Evolutionary conservation across 2,797 vertebrate genomes (phyloP), one percentile per base, ranked within the genome.

Genomic region (Cyclopterus lumpus): DNA sequence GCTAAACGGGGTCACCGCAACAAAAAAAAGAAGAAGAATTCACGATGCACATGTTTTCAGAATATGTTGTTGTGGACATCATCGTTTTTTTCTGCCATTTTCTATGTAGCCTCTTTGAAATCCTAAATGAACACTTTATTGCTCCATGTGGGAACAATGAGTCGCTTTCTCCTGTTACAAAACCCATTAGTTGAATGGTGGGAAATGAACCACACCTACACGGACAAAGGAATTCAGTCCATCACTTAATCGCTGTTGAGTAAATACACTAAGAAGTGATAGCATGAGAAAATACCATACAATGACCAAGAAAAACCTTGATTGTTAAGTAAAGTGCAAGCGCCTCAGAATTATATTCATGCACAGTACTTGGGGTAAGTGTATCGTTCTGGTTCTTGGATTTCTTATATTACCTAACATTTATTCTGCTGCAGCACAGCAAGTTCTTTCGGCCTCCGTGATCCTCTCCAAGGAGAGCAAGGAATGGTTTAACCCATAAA

Each of bases 201-300:
- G 90, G 91, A 92, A 93, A 83, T 84, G 28, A 73, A 78, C 90
- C 90, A 81, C 90, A 83, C 91, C 89, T 86, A 82, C 64, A 34
- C 34, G 75, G 70, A 88, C 85, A 89, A 89, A 91, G 80, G 66
- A 84, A 60, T 71, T 77, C 78, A 46, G 71, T 62, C 67, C 78
- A 86, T 89, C 91, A 88, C 77, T 87, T 81, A 76, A 84, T 67
- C 1, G 4, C 57, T 70, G 60, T 28, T 80, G 79, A 71, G 64
- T 80, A 92, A 92, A 91, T 86, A 90, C 83, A 85, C 81, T 18
- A n/a, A 24, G 65, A 81, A 32, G 55, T 69, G 61, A 55, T 57
- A 68, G 46, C 77, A 76, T 60, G 67, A 81, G 63, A 89, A 81
- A 64, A 54, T 60, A 63, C 62, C 38, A 48, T 58, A 60, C 32